Evolutionary conservation across 2,797 vertebrate species (phyloP).

Genomic region (Gymnoscopelus braueri): DNA sequence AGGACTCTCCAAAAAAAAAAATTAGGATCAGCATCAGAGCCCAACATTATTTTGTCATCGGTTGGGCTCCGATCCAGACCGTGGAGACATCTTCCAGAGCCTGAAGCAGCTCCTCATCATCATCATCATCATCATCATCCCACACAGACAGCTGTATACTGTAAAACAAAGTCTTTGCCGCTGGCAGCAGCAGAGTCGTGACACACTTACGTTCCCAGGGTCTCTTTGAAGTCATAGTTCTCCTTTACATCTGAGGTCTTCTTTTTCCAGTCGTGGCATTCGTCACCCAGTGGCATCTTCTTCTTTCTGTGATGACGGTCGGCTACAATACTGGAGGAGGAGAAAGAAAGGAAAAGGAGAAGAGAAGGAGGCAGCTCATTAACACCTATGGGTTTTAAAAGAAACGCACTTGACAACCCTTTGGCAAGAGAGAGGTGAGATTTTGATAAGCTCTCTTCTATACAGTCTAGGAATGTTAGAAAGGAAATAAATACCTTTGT

Average conservation of each 20-base stretch:
- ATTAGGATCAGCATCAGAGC: too few relatives aligned
- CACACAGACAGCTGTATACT: not conserved
- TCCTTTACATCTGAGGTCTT: conserved; percentile 84
- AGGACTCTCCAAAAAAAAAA: too few relatives aligned
- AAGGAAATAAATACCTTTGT: not conserved
- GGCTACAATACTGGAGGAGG: conserved; percentile 68
- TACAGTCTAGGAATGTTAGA: not conserved
- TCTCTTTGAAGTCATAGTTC: conserved; percentile 85
- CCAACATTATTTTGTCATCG: too few relatives aligned
- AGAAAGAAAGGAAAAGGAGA: conserved; percentile 27
- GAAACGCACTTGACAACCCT: not conserved
- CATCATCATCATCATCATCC: not conserved
- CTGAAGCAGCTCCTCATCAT: conserved; percentile 5
- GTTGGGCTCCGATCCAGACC: too few relatives aligned
- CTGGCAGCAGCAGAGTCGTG: not conserved
- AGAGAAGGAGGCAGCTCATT: conserved; percentile 31
- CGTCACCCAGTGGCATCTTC: conserved; percentile 85
- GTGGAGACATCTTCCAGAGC: not conserved
- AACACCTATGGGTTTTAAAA: conserved; percentile 9
- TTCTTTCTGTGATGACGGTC: conserved; percentile 80
- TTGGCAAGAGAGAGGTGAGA: conserved; percentile 2
- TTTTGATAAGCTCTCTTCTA: not conserved
- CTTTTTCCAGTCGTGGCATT: conserved; percentile 84
- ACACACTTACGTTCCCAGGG: conserved; percentile 84
- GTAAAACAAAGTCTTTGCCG: conserved; percentile 9